Evolutionary conservation across 2,888 invertebrate species (phyloP).

Genomic region (Tryphoninae sp.): DNA sequence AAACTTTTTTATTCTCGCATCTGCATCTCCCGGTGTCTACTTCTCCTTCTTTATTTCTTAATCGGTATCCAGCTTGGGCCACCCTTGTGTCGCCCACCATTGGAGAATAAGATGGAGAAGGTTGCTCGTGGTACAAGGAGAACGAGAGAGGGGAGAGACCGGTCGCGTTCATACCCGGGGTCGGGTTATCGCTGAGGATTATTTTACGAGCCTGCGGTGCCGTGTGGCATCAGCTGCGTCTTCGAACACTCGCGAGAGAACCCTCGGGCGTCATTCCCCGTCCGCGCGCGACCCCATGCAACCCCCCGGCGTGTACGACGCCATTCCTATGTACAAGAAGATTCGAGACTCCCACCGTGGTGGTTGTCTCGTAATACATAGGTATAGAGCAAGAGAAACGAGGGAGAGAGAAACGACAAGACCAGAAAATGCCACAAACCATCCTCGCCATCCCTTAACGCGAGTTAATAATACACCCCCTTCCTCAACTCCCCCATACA

Average conservation of each 20-base stretch:
- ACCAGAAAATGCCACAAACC: conserved; percentile 64
- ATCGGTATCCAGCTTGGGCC: conserved; percentile 52
- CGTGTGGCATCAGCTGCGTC: conserved; percentile 78
- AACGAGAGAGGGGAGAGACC: conserved; percentile 2
- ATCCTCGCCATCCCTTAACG: conserved; percentile 73
- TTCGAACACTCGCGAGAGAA: conserved; percentile 51
- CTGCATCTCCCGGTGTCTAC: neutral
- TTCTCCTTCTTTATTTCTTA: conserved; percentile 55
- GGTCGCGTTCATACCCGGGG: conserved; percentile 51
- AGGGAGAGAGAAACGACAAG: conserved; percentile 41
- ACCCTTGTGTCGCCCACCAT: conserved; percentile 27
- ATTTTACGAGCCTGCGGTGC: conserved; percentile 77
- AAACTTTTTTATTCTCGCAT: conserved; percentile 8
- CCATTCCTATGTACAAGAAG: conserved; percentile 49
- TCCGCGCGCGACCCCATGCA: conserved; percentile 52
- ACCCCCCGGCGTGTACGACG: conserved; percentile 43
- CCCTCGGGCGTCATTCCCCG: conserved; percentile 60
- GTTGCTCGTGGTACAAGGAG: conserved; percentile 20
- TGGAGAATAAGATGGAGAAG: conserved; percentile 54
- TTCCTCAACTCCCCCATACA: conserved; percentile 70
- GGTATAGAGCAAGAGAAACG: conserved; percentile 16
- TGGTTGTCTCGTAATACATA: conserved; percentile 28
- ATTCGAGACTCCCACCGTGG: conserved; percentile 24
- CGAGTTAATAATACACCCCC: conserved; percentile 79
- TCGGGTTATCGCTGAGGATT: conserved; percentile 71